These are phyloP conservation scores for Sycophaga agraensis DNA, from an alignment of 1,140 invertebrate species.

Conservation along the genomic window DNA sequence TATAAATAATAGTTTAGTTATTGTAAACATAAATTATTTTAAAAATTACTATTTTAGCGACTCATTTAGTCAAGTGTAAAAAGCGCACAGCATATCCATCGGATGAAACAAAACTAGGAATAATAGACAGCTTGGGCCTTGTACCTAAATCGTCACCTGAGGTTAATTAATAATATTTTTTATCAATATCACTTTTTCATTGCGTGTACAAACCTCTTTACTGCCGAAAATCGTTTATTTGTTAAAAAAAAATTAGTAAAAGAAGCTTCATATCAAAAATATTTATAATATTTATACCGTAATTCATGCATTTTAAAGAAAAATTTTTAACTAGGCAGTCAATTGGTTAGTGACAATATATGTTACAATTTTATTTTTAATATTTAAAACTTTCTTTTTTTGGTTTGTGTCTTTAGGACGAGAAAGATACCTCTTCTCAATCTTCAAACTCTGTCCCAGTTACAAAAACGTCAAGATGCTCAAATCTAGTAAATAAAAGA, in stretches of 20 bases:
- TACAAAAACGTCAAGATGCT: conserved; percentile 9
- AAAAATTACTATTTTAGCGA: conserved; percentile 38
- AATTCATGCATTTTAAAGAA: not conserved
- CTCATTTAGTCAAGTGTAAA: conserved; percentile 52
- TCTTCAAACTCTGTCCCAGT: conserved; percentile 8
- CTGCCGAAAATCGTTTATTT: too few relatives aligned
- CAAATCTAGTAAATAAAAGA: conserved; percentile 1
- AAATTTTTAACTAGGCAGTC: too few relatives aligned
- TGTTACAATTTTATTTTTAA: not conserved
- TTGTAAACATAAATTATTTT: conserved; percentile 4
- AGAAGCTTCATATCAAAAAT: not conserved
- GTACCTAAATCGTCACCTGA: conserved; percentile 47
- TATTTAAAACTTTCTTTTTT: not conserved
- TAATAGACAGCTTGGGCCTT: conserved; percentile 53
- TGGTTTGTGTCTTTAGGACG: conserved; percentile 9
- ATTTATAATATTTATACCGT: not conserved
- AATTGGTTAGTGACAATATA: not conserved
- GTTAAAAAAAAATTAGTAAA: not conserved
- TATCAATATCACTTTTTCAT: not conserved
- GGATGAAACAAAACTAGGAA: conserved; percentile 46
- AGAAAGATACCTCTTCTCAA: conserved; percentile 4
- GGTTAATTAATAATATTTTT: conserved; percentile 28
- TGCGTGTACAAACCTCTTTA: too few relatives aligned
- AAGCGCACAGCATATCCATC: conserved; percentile 43
- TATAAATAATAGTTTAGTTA: too few relatives aligned